Percentiles rank a stretch among this genome's conserved stretches.
Evolutionary conservation across 2,888 invertebrate species (phyloP).

Genomic region (Perizoma flavofasciatum): DNA sequence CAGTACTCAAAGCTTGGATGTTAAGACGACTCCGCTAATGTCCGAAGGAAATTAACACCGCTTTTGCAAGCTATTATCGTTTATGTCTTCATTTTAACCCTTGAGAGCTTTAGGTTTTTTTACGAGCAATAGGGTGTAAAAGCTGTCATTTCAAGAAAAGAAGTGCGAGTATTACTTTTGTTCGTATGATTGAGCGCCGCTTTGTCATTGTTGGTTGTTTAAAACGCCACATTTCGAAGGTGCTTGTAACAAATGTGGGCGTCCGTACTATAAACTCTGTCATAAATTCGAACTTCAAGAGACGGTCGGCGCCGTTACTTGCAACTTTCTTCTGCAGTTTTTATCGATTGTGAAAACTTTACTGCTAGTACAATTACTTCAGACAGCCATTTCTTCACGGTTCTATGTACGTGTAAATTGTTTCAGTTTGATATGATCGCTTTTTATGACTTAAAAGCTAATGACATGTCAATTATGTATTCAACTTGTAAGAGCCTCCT

Average conservation of each 20-base stretch:
- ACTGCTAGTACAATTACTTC: constrained; percentile 40
- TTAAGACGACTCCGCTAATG: constrained; percentile 68
- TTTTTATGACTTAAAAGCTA: constrained; percentile 32
- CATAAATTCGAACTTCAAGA: constrained; percentile 56
- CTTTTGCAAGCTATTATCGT: constrained; percentile 61
- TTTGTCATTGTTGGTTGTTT: constrained; percentile 33
- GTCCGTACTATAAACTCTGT: constrained; percentile 50
- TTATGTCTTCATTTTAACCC: constrained; percentile 68
- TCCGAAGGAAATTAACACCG: constrained; percentile 66
- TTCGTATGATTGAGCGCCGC: constrained; percentile 31
- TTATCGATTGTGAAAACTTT: constrained; percentile 58
- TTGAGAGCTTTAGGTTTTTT: constrained; percentile 48
- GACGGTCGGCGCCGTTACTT: constrained; percentile 50
- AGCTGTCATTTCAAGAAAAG: constrained; percentile 32
- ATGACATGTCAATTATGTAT: constrained; percentile 15
- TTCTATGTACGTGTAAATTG: constrained; percentile 30
- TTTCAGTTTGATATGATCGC: constrained; percentile 34
- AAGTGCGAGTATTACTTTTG: constrained; percentile 28
- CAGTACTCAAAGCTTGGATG: constrained; percentile 52
- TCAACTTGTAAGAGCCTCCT: constrained; percentile 9
- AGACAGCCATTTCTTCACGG: constrained; percentile 22
- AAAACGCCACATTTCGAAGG: constrained; percentile 33
- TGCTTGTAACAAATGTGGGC: constrained; percentile 44
- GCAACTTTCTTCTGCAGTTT: constrained; percentile 51
- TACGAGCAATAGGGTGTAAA: constrained; percentile 44